Conservation (phyloP, 1,140 invertebrate species). For the Stegodyphus dumicola region DNA sequence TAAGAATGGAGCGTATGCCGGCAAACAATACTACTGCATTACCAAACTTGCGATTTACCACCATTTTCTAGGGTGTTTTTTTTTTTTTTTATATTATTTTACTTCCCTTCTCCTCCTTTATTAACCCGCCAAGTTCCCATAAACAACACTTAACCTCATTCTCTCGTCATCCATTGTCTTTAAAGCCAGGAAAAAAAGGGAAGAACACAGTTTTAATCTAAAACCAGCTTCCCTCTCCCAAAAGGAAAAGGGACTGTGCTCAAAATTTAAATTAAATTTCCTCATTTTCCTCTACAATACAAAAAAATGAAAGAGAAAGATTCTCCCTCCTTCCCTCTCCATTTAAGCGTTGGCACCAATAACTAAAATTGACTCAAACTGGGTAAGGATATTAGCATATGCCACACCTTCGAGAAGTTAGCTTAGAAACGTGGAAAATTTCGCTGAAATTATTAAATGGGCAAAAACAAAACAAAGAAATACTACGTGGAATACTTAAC, state of each 20-base stretch:
- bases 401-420: too few species aligned
- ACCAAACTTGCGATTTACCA: slow-evolving; percentile 41
- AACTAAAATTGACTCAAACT: too few species aligned
- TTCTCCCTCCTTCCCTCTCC: too few species aligned
- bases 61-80: slow-evolving; percentile 1
- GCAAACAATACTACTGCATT: slow-evolving; percentile 26
- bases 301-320: too few species aligned
- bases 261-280: neutral
- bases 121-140: slow-evolving; percentile 38
- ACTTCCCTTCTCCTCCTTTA: slow-evolving; percentile 16
- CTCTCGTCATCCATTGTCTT: slow-evolving; percentile 39
- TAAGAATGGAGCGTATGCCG: neutral
- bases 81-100: neutral
- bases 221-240: slow-evolving; percentile 1
- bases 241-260: neutral
- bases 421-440: too few species aligned
- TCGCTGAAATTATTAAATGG: too few species aligned
- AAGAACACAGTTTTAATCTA: slow-evolving; percentile 18
- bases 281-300: too few species aligned
- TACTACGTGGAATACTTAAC: too few species aligned
- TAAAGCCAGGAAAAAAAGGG: neutral
- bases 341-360: too few species aligned
- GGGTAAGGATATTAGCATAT: too few species aligned
- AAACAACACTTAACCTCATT: slow-evolving; percentile 58
- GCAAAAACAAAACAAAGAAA: too few species aligned